Evolutionary conservation across 2,113 vertebrate genomes (phyloP).

Genomic region (Oreochromis spilurus): DNA sequence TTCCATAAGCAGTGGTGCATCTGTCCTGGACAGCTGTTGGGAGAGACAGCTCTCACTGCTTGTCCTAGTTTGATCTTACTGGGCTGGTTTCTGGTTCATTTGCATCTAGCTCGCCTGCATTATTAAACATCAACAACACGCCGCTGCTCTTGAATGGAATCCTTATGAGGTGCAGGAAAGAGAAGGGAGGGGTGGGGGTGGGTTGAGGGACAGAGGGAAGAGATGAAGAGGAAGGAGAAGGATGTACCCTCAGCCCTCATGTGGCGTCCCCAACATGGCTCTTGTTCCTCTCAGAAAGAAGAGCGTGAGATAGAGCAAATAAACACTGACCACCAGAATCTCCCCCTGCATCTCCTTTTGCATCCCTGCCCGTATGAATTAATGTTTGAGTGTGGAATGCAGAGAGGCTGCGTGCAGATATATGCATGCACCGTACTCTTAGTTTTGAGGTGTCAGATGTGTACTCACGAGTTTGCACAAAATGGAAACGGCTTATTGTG

Average conservation of each 20-base stretch:
- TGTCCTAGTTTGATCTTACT: slow-evolving; percentile 29
- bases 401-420: slow-evolving; percentile 19
- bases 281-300: slow-evolving; percentile 55
- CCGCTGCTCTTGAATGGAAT: slow-evolving; percentile 25
- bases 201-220: neutral
- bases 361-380: slow-evolving; percentile 44
- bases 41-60: neutral
- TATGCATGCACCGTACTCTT: neutral
- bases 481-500: neutral
- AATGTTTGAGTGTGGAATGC: slow-evolving; percentile 4
- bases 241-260: slow-evolving; percentile 68
- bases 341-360: neutral
- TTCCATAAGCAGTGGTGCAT: neutral
- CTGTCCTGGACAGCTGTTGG: neutral
- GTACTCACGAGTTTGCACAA: neutral
- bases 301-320: slow-evolving; percentile 68
- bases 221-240: slow-evolving; percentile 39
- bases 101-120: slow-evolving; percentile 32
- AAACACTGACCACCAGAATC: slow-evolving; percentile 60
- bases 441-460: neutral
- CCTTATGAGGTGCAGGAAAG: slow-evolving; percentile 38
- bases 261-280: slow-evolving; percentile 57
- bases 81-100: slow-evolving; percentile 36
- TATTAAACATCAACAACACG: slow-evolving; percentile 33
- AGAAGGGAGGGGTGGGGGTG: neutral